These are phyloP conservation scores for Calycopis cecrops DNA, from an alignment of 1,140 invertebrate genomes.

Conservation along the genomic window DNA sequence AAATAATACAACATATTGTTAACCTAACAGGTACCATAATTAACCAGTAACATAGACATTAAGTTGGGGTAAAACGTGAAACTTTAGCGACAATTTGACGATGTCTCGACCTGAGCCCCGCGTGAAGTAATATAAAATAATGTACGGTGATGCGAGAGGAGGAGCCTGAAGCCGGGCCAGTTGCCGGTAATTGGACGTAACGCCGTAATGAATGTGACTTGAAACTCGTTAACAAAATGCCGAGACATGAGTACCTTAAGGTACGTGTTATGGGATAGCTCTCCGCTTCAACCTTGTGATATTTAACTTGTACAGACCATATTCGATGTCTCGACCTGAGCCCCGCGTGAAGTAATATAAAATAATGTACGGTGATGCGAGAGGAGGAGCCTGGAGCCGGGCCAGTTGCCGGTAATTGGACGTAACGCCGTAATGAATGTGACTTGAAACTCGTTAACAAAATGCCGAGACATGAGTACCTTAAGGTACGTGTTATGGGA, in stretches of 20 bases:
- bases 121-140: no score
- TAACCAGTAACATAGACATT: neutral
- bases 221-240: slow-evolving; percentile 31
- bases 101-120: no score
- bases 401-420: slow-evolving; percentile 46
- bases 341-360: no score
- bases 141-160: no score
- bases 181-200: slow-evolving; percentile 51
- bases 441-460: slow-evolving; percentile 35
- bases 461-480: slow-evolving; percentile 28
- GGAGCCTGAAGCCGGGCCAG: slow-evolving; percentile 20
- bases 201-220: slow-evolving; percentile 45
- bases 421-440: slow-evolving; percentile 47
- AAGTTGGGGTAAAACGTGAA: no score
- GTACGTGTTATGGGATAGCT: slow-evolving; percentile 25
- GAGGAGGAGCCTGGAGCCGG: slow-evolving; percentile 14
- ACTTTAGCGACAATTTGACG: no score
- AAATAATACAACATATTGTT: no score
- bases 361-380: no score
- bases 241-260: slow-evolving; percentile 34
- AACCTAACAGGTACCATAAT: neutral
- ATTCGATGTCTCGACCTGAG: no score
- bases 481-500: slow-evolving; percentile 33
- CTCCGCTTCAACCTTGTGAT: slow-evolving; percentile 24
- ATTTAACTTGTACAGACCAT: no score